Percentiles rank a stretch among this genome's conserved stretches.
These are phyloP conservation scores for Metacarcinus magister DNA, from an alignment of 2,888 invertebrate genomes.

Conservation along the genomic window DNA sequence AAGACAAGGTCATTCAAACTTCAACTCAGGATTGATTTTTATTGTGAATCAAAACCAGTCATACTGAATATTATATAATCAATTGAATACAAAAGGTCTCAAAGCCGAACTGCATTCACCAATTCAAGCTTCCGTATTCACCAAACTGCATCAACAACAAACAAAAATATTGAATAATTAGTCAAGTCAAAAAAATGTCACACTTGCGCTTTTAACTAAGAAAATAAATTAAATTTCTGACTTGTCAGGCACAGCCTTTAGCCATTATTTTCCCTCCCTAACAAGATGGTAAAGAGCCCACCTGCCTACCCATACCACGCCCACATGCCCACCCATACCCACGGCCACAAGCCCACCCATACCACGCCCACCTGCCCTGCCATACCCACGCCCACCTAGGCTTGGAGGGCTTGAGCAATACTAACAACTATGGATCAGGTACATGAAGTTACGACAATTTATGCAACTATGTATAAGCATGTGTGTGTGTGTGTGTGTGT, in stretches of 20 bases:
- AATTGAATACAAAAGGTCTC: not conserved
- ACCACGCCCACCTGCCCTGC: not conserved
- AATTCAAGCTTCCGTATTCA: not conserved
- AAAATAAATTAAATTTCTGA: not conserved
- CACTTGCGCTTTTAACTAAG: not conserved
- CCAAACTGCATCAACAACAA: not conserved
- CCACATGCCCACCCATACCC: too few species aligned
- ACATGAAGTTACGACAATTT: not conserved
- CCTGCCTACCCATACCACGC: too few species aligned
- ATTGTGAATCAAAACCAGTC: not conserved
- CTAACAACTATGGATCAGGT: constrained; percentile 45
- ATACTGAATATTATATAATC: not conserved
- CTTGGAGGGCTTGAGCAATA: not conserved
- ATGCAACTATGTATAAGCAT: not conserved
- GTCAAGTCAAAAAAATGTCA: not conserved
- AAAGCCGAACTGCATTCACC: not conserved
- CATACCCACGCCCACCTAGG: not conserved
- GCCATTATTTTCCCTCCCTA: not conserved
- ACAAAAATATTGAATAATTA: not conserved
- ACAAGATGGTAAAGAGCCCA: not conserved
- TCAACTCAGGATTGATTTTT: not conserved
- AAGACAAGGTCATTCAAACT: not conserved
- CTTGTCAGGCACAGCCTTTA: not conserved
- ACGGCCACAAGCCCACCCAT: too few species aligned
- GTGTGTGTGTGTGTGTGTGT: too few species aligned